Base-by-base conservation (phyloP, 2,113 vertebrate species). In the Tetrax tetrax region DNA sequence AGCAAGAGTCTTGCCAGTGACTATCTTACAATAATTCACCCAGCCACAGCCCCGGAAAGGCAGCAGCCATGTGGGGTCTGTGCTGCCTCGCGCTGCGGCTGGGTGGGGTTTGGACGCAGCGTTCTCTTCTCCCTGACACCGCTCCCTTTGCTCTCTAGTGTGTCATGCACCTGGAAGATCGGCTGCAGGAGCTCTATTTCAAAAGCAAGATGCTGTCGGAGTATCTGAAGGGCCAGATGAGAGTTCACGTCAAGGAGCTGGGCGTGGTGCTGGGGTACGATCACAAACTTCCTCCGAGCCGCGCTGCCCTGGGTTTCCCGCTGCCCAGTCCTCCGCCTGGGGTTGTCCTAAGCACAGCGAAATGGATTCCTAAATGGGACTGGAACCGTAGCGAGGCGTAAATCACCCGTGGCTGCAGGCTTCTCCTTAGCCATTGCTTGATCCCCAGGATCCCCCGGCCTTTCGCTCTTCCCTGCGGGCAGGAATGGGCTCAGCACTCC, bases 121-220 rank as follows among this genome's bases (percentile, higher is more conserved):
- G 10, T 76, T 27, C 6, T 53, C 84, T 95, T 45, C 51, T 85
- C 93, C 82, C 83, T 97, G 50, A 98, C 50, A 7, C 79, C 11
- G 6, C 69, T 96, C 27, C 64, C 70, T 69, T 83, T 85, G 88
- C 38, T 43, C 89, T 94, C 59, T 72, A 99, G 99, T 99, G 99
- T 96, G 98, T 99, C 31, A 99, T 99, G 99, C 99, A 99, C 96
- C 98, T 99, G 89, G 99, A 99, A 84, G 99, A 99, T 95, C 98
- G 99, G 19, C 97, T 99, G 90, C 99, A 99, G 98, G 99, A 99
- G 90, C 98, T 99, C 43, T 99, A 99, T 90, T 99, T 99, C 96
- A 99, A 99, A 95, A 99, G 99, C 94, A 99, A 98, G 97, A 99
- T 99, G 99, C 98, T 99, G 72, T 99, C 99, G 0, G 99, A 99